Evolutionary conservation across 1,140 invertebrate species (phyloP).

Genomic region (Diorhabda elongata): DNA sequence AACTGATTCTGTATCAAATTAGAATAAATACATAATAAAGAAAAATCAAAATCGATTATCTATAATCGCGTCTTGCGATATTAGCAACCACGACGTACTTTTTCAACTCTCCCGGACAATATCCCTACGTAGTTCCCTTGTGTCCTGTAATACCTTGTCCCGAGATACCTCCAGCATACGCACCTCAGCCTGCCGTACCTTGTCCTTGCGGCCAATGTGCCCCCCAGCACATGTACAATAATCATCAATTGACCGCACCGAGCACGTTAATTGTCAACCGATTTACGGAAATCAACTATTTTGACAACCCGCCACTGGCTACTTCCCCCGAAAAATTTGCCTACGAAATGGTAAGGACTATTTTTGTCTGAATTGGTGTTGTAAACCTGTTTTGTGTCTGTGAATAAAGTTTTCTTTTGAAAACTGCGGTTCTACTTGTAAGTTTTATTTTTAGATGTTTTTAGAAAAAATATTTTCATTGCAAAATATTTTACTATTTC

Average conservation of each 20-base stretch:
- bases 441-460: not conserved
- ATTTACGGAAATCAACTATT: conserved; percentile 48
- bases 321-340: conserved; percentile 36
- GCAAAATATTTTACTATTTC: too few species aligned
- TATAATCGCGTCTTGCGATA: conserved; percentile 4
- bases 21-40: too few species aligned
- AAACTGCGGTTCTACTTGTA: conserved; percentile 2
- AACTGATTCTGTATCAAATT: too few species aligned
- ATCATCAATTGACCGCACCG: conserved; percentile 37
- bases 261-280: conserved; percentile 47
- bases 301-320: conserved; percentile 40
- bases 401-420: not conserved
- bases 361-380: conserved; percentile 14
- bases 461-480: not conserved
- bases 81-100: conserved; percentile 45
- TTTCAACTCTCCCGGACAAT: conserved; percentile 45
- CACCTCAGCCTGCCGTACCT: conserved; percentile 27
- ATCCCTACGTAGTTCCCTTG: conserved; percentile 47
- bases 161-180: conserved; percentile 33
- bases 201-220: conserved; percentile 45
- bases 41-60: not conserved
- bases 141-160: conserved; percentile 43
- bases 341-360: conserved; percentile 44
- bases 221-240: conserved; percentile 41
- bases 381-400: conserved; percentile 8